A percentile compares a stretch with the other conserved stretches of the same genome.
These are phyloP conservation scores for Pseudochirops corinnae DNA, from an alignment of 2,797 vertebrate species.

Conservation along the genomic window DNA sequence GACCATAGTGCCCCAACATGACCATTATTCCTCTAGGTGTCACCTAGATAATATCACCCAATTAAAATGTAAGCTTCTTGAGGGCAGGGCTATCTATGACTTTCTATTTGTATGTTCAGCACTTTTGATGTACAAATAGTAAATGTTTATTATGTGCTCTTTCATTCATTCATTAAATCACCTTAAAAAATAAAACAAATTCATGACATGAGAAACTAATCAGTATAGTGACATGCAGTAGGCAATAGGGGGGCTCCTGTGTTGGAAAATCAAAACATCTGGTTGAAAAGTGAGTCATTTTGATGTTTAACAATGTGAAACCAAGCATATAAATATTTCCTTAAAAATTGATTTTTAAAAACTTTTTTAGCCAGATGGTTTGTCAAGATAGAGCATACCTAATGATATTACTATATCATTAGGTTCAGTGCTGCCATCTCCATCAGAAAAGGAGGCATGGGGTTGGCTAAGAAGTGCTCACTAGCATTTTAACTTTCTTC, in stretches of 20 bases:
- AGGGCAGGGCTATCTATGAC: not conserved
- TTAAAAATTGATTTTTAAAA: not conserved
- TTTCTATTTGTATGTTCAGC: not conserved
- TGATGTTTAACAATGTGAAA: not conserved
- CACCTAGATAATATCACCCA: not conserved
- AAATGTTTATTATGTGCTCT: not conserved
- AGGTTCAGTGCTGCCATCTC: not conserved
- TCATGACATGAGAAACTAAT: not conserved
- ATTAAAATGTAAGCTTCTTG: not conserved
- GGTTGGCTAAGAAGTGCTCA: not conserved
- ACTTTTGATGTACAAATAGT: not conserved
- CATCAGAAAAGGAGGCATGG: not conserved
- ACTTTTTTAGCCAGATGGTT: not conserved
- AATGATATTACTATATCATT: not conserved
- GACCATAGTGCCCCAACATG: not conserved
- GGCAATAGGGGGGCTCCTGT: not conserved
- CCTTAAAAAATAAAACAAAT: not conserved
- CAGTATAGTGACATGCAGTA: not conserved
- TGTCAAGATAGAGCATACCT: not conserved
- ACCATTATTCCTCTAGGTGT: not conserved
- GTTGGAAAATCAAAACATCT: not conserved
- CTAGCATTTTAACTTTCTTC: not conserved
- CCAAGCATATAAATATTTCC: conserved; percentile 1
- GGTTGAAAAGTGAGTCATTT: not conserved
- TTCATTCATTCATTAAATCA: not conserved